phyloP scores from a whole-genome alignment of 2,797 vertebrate genomes.

The Carapus acus region DNA sequence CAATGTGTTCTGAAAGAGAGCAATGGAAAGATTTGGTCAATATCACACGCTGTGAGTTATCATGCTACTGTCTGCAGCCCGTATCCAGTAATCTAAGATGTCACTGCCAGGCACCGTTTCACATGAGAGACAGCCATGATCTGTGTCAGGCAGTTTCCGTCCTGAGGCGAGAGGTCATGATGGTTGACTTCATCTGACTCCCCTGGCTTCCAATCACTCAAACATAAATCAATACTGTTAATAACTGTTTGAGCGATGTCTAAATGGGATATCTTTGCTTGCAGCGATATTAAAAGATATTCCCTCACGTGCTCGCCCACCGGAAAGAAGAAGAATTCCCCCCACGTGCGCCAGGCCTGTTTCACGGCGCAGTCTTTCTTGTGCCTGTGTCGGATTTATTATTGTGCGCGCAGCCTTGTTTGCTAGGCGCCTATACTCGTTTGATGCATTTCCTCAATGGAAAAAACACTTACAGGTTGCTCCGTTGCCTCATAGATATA shows the following conservation, averaged over 20 bases:
- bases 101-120: constrained; percentile 57
- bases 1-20: constrained; percentile 28
- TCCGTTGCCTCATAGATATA: not conserved
- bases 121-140: constrained; percentile 63
- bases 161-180: constrained; percentile 70
- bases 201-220: constrained; percentile 73
- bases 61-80: constrained; percentile 34
- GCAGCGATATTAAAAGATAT: constrained; percentile 69
- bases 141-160: constrained; percentile 69
- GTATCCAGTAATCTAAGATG: constrained; percentile 68
- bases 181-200: constrained; percentile 71
- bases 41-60: constrained; percentile 50
- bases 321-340: constrained; percentile 35
- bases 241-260: constrained; percentile 78
- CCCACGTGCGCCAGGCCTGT: constrained; percentile 24
- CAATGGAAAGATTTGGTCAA: constrained; percentile 29
- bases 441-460: constrained; percentile 3
- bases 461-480: constrained; percentile 4
- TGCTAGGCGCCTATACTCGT: constrained; percentile 9
- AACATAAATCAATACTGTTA: constrained; percentile 82
- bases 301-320: constrained; percentile 36
- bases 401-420: constrained; percentile 3
- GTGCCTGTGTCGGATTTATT: constrained; percentile 18
- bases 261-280: constrained; percentile 75
- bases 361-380: constrained; percentile 16